Conservation (phyloP, 2,797 vertebrate species). For the Leptodactylus fallax region DNA sequence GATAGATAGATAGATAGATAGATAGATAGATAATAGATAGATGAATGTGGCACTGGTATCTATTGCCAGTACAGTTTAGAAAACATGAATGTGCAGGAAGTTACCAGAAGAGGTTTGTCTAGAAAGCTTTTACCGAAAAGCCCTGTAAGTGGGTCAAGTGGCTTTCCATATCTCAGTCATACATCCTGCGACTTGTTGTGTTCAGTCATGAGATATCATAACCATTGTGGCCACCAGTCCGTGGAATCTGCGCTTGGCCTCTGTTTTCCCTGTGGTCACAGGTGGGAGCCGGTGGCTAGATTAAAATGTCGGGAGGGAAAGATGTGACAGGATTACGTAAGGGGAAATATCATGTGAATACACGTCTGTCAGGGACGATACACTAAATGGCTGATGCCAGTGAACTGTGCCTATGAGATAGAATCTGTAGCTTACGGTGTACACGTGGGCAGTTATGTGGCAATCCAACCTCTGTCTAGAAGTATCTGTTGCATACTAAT, state of each 20-base stretch:
- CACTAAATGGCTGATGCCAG: neutral
- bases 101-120: slow-evolving; percentile 69
- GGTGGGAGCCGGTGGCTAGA: neutral
- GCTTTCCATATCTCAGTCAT: slow-evolving; percentile 68
- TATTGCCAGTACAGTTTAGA: neutral
- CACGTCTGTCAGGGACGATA: neutral
- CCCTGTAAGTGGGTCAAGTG: slow-evolving; percentile 77
- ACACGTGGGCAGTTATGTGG: too few relatives aligned
- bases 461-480: too few relatives aligned
- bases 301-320: neutral
- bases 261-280: neutral
- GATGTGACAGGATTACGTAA: neutral
- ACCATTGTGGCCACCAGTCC: neutral
- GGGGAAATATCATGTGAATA: neutral
- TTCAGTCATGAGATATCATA: neutral
- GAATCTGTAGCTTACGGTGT: too few relatives aligned
- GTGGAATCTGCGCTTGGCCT: neutral
- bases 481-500: too few relatives aligned
- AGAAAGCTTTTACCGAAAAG: slow-evolving; percentile 73
- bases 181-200: slow-evolving; percentile 4
- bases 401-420: too few relatives aligned
- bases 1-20: too few relatives aligned
- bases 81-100: slow-evolving; percentile 13
- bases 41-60: too few relatives aligned
- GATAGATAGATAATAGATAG: neutral